Evolutionary conservation across 2,888 invertebrate genomes (phyloP).

Genomic region (Lochmaea capreae): DNA sequence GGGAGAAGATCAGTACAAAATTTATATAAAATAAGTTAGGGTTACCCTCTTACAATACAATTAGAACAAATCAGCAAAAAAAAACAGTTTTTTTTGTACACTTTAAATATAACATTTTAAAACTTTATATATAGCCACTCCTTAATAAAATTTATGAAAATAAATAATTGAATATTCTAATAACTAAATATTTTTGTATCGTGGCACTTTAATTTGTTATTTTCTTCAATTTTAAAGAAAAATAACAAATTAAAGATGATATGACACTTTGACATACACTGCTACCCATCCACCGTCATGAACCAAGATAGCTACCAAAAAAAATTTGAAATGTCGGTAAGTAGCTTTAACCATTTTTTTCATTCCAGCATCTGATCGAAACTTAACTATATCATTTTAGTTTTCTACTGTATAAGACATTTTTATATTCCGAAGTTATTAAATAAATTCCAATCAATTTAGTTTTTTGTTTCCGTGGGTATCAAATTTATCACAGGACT

Average conservation of each 20-base stretch:
- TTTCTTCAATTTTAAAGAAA: not conserved
- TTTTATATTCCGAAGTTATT: no score
- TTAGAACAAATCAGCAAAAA: constrained; percentile 32
- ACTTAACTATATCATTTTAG: no score
- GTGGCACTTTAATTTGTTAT: not conserved
- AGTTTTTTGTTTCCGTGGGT: no score
- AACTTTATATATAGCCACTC: constrained; percentile 24
- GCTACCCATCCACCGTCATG: no score
- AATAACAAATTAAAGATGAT: not conserved
- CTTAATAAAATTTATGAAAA: constrained; percentile 25
- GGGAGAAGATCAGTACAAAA: constrained; percentile 44
- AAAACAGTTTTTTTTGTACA: constrained; percentile 21
- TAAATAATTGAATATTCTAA: constrained; percentile 20
- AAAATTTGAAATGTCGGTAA: no score
- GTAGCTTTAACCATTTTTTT: no score
- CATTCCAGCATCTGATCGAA: no score
- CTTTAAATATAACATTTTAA: constrained; percentile 26
- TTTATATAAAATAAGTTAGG: constrained; percentile 46
- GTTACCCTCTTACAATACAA: constrained; percentile 27
- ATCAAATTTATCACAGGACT: no score
- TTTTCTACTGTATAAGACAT: no score
- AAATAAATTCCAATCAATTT: no score
- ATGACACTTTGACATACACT: no score
- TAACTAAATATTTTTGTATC: not conserved
- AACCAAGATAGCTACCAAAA: no score